Conservation (phyloP, 1,140 invertebrate species). For the Drosophila kikkawai region DNA sequence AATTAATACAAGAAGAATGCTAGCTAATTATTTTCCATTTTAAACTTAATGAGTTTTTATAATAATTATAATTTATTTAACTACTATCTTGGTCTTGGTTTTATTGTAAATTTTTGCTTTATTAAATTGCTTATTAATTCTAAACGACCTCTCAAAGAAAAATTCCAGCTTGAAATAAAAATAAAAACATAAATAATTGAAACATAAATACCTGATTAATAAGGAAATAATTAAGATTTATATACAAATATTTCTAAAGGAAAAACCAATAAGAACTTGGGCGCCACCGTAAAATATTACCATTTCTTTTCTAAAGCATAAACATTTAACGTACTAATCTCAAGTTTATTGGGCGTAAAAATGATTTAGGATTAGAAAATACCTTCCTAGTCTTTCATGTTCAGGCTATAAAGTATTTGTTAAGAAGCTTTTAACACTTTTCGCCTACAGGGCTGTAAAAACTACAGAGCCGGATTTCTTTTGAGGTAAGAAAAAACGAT, state of each 20-base stretch:
- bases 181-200: not conserved
- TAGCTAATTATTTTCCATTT: too few species aligned
- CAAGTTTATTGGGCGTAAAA: constrained; percentile 11
- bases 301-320: too few species aligned
- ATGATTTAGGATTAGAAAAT: constrained; percentile 8
- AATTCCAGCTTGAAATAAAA: not conserved
- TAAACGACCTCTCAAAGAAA: not conserved
- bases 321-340: not conserved
- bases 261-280: not conserved
- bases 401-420: not conserved
- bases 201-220: not conserved
- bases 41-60: too few species aligned
- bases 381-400: too few species aligned
- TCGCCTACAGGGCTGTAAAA: constrained; percentile 3
- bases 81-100: not conserved
- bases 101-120: not conserved
- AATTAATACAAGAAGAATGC: not conserved
- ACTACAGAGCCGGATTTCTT: constrained; percentile 5
- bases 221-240: not conserved
- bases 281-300: not conserved
- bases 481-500: not conserved
- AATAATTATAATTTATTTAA: too few species aligned
- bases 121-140: not conserved
- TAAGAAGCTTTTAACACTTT: constrained; percentile 39
- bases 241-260: too few species aligned